These are phyloP conservation scores for Athalia circularis DNA, from an alignment of 2,888 invertebrate species.

Conservation along the genomic window DNA sequence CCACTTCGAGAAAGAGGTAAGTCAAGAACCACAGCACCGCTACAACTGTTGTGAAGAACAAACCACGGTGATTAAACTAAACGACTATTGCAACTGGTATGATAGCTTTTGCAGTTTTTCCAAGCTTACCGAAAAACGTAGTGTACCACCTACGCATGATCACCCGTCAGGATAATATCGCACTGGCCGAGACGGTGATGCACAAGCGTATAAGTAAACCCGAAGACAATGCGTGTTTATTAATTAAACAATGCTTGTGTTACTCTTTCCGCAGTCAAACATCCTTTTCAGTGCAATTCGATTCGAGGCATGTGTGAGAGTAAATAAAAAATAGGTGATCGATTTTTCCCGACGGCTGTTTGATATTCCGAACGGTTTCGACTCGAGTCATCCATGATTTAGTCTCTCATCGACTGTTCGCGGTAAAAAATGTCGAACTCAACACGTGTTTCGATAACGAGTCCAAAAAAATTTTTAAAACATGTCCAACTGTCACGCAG, in stretches of 20 bases:
- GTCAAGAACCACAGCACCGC: neutral
- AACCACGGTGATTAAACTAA: neutral
- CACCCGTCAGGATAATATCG: neutral
- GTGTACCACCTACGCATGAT: slow-evolving; percentile 2
- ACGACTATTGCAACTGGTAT: neutral
- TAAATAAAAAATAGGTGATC: neutral
- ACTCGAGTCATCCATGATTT: neutral
- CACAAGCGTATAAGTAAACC: neutral
- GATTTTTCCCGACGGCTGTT: neutral
- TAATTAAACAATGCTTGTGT: slow-evolving; percentile 19
- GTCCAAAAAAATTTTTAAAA: neutral
- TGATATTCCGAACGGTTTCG: neutral
- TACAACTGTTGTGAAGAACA: neutral
- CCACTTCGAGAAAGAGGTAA: slow-evolving; percentile 1
- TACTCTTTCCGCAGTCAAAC: slow-evolving; percentile 25
- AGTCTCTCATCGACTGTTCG: slow-evolving; percentile 8
- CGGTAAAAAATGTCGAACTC: neutral
- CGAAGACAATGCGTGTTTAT: slow-evolving; percentile 32
- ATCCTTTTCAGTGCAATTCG: slow-evolving; percentile 20
- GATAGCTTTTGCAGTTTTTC: neutral
- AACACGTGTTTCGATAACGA: neutral
- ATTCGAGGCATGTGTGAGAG: neutral
- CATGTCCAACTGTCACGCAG: neutral
- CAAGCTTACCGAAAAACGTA: neutral
- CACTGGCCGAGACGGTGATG: slow-evolving; percentile 1